Evolutionary conservation across 1,140 invertebrate species (phyloP), one percentile per base, ranked within the genome.

Genomic region (Dinoponera quadriceps): DNA sequence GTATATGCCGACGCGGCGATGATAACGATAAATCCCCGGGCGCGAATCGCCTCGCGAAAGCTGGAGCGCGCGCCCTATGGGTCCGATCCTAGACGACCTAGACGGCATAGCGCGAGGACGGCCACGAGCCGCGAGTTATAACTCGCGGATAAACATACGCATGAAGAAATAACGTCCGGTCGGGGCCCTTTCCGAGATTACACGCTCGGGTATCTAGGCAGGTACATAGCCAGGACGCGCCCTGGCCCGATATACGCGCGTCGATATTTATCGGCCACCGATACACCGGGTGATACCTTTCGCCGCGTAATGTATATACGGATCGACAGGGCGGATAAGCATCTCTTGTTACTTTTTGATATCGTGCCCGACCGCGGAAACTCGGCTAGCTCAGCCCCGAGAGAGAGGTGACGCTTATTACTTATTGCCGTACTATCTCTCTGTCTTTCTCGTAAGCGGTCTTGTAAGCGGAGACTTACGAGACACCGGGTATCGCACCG

Each of bases 241-340:
- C 51, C 38, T 25, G n/a, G 62, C 62, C 59, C 14, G 25, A 25
- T 27, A 49, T 18, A 33, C 51, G 38, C 65, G 73, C 38, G 14
- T 27, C 54, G 83, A 83, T 90, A 91, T 89, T 90, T 90, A 91
- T 91, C 78, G 86, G 82, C 75, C 85, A 86, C 87, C 59, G 88
- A 85, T 86, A 73, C 73, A 72, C 54, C 59, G 48, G 59, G 63
- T 72, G 85, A 74, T 85, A 83, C 48, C 71, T 85, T 73, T 75
- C 54, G 82, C 84, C 38, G 66, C 51, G 18, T 82, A 87, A 88
- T 72, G 81, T 44, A 44, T 44, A 33, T 5, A 33, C 55, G 51
- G 77, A 85, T 87, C 83, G 86, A 83, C 86, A 54, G 22, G 71
- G 9, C 3, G 83, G 88, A 88, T 89, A 89, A 82, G 48, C 59